A percentile compares a stretch with the other conserved stretches of the same genome.
These are phyloP conservation scores for Leptopilina drosophilae DNA, from an alignment of 2,888 invertebrate genomes.

Conservation along the genomic window DNA sequence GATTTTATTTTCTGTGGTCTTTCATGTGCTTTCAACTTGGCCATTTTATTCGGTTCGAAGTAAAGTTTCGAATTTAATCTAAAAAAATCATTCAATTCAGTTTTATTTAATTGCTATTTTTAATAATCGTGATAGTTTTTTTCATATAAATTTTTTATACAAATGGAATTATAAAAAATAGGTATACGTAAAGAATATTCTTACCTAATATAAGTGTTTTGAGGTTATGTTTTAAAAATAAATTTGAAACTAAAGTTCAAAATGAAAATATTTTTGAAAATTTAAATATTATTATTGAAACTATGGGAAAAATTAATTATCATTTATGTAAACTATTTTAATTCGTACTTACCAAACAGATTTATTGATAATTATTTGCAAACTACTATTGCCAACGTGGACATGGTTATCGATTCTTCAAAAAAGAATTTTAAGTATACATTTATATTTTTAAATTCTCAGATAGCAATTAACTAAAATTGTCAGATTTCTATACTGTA, in stretches of 20 bases:
- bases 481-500: background rate
- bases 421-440: background rate
- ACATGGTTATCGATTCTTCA: background rate
- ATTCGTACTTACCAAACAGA: background rate
- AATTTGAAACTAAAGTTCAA: background rate
- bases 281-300: background rate
- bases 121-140: too few relatives aligned
- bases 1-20: slow-evolving; percentile 53
- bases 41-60: slow-evolving; percentile 49
- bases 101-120: too few relatives aligned
- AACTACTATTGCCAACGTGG: slow-evolving; percentile 7
- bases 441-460: background rate
- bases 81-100: background rate
- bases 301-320: background rate
- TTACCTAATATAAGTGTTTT: background rate
- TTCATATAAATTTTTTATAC: too few relatives aligned
- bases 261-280: background rate
- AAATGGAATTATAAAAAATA: too few relatives aligned
- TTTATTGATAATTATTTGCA: background rate
- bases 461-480: background rate
- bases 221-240: background rate
- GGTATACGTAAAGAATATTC: too few relatives aligned
- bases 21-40: slow-evolving; percentile 53
- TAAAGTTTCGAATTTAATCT: background rate
- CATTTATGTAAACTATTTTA: background rate